Percentiles rank a stretch among this genome's conserved stretches.
phyloP scores from a whole-genome alignment of 2,888 invertebrate genomes.

The Lissocephala sabroskyi region DNA sequence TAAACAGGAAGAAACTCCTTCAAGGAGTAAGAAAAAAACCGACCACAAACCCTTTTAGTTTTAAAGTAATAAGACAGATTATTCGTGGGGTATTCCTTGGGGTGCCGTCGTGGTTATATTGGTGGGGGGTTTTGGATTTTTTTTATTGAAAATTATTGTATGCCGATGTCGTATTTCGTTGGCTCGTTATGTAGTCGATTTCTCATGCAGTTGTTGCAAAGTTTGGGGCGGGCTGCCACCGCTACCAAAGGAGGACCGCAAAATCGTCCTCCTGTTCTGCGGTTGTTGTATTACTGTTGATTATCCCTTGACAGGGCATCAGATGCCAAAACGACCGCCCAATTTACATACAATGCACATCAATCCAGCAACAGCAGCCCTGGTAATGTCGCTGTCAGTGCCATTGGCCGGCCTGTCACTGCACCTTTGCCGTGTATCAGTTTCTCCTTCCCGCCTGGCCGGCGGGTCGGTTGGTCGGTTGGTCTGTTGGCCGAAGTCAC shows the following conservation, averaged over 20 bases:
- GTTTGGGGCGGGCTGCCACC: slow-evolving; percentile 1
- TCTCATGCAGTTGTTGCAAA: background rate
- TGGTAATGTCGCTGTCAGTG: slow-evolving; percentile 48
- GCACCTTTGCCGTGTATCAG: slow-evolving; percentile 60
- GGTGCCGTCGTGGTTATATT: no score
- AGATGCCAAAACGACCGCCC: slow-evolving; percentile 67
- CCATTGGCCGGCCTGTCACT: slow-evolving; percentile 28
- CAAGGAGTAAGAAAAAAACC: no score
- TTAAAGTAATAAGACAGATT: no score
- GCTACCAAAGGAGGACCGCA: slow-evolving; percentile 11
- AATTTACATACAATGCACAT: slow-evolving; percentile 71
- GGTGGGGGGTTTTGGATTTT: no score
- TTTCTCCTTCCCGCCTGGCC: slow-evolving; percentile 18
- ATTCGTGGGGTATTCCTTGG: no score
- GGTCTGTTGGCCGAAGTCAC: slow-evolving; percentile 46
- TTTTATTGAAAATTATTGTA: slow-evolving; percentile 60
- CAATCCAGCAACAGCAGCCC: slow-evolving; percentile 53
- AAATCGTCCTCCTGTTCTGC: slow-evolving; percentile 15
- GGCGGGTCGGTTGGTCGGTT: no score
- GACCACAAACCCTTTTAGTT: no score
- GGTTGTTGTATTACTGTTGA: slow-evolving; percentile 40
- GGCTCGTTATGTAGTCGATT: slow-evolving; percentile 41
- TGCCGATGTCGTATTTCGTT: slow-evolving; percentile 47
- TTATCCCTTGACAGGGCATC: slow-evolving; percentile 68
- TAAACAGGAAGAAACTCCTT: no score